Evolutionary conservation across 2,888 invertebrate species (phyloP).

Genomic region (Euzophera pinguis): DNA sequence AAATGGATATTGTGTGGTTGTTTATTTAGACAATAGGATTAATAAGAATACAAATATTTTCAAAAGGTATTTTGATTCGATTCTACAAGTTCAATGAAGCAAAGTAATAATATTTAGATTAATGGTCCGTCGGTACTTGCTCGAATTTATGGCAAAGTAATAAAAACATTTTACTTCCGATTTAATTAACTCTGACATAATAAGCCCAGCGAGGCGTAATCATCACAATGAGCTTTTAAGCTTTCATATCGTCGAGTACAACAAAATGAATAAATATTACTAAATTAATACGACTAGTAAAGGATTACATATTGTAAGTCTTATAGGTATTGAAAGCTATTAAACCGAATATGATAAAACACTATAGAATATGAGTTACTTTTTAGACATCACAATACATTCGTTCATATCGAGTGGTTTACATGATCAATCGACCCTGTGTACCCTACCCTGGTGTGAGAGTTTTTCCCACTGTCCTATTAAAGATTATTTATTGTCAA

Average conservation of each 20-base stretch:
- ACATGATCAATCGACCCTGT: no score
- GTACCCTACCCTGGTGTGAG: no score
- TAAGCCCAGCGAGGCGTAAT: slow-evolving; percentile 5
- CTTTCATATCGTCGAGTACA: not conserved
- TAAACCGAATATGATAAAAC: no score
- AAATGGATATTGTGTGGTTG: no score
- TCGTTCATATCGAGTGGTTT: no score
- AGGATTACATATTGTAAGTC: not conserved
- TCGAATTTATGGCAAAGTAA: not conserved
- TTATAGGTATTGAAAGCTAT: not conserved
- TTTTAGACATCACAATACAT: no score
- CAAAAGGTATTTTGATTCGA: not conserved
- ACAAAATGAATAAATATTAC: slow-evolving; percentile 1
- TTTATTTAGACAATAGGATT: no score
- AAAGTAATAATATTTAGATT: not conserved
- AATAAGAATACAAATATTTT: no score
- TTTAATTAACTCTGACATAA: slow-evolving; percentile 12
- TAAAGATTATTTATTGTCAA: no score
- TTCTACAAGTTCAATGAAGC: not conserved
- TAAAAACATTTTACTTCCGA: slow-evolving; percentile 17
- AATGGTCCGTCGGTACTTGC: not conserved
- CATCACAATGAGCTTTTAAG: slow-evolving; percentile 3
- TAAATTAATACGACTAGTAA: not conserved
- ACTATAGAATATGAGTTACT: no score
- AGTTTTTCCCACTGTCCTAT: no score